Base-by-base conservation (phyloP, 1,140 invertebrate species). In the Dinothrombium tinctorium region DNA sequence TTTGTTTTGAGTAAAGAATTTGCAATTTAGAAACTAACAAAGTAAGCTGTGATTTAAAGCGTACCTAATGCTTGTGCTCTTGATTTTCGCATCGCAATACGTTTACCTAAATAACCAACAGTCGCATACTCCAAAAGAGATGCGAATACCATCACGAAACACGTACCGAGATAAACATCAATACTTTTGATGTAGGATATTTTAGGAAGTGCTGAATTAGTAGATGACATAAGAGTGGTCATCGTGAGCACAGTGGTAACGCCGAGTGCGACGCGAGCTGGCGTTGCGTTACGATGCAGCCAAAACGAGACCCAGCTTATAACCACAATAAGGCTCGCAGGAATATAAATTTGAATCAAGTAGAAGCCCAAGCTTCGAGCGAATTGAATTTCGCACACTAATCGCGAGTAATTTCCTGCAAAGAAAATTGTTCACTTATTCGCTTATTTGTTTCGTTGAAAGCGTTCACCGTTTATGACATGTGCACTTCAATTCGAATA, bases 271-370 rank as follows among this genome's bases (percentile, higher is more conserved):
- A 95, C 86, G 61, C 89, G 69, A 53, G 89, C 89, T 48, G 89
- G 89, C 45, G 86, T 92, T 49, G 87, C 87, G 62, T 89, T 86
- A 56, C 84, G 71, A 64, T 90, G 77, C 54, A 82, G 65, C 79
- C 80, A 87, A 68, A 87, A 89, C 56, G 78, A 83, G 55, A 95
- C 87, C 87, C 89, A 95, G 51, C 83, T 90, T 64, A 95, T 92
- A 62, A 92, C 89, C 60, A 96, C 89, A 64, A 96, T 95, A 57
- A 96, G 73, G 58, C 83, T 80, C 57, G 86, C 90, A 51, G 89
- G 89, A 65, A 95, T 90, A 69, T 95, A 95, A 61, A 95, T 95
- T 67, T 96, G 90, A 66, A 95, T 95, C 54, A 95, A 68, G 68
- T 96, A 95, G 71, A 95, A 95, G 53, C 89, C 89, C 78, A 95